Conservation (phyloP, 1,140 invertebrate species). For the Piezodorus guildinii region DNA sequence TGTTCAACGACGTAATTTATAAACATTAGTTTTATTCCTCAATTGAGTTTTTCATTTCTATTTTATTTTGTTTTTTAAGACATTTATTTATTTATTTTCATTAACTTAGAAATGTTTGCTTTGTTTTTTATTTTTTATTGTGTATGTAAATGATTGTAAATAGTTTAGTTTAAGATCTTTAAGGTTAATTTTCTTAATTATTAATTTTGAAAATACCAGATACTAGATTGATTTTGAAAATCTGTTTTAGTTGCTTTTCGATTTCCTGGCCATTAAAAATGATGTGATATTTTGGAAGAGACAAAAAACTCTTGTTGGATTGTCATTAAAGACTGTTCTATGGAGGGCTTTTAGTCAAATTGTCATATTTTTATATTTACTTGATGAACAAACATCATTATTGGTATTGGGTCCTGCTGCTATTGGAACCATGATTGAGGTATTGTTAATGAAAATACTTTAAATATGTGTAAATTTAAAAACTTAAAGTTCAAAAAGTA, state of each 20-base stretch:
- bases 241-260: slow-evolving; percentile 74
- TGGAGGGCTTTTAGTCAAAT: slow-evolving; percentile 90
- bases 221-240: neutral
- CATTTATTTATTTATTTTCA: too few relatives aligned
- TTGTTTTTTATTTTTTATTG: too few relatives aligned
- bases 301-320: slow-evolving; percentile 70
- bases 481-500: too few relatives aligned
- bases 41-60: too few relatives aligned
- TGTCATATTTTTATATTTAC: slow-evolving; percentile 85
- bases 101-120: too few relatives aligned
- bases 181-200: too few relatives aligned
- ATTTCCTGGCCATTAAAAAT: slow-evolving; percentile 96
- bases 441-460: slow-evolving; percentile 31
- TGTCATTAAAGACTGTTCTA: slow-evolving; percentile 76
- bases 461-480: neutral
- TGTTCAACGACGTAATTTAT: too few relatives aligned
- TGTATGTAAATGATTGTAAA: too few relatives aligned
- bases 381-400: slow-evolving; percentile 86
- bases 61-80: too few relatives aligned
- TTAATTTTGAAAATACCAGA: too few relatives aligned
- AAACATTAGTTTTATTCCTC: too few relatives aligned
- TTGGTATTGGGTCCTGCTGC: slow-evolving; percentile 78
- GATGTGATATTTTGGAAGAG: slow-evolving; percentile 90
- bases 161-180: too few relatives aligned
- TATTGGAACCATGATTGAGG: slow-evolving; percentile 78